Percentiles rank a stretch among this genome's conserved stretches.
Evolutionary conservation across 2,797 vertebrate genomes (phyloP).

Genomic region (Carduelis carduelis): DNA sequence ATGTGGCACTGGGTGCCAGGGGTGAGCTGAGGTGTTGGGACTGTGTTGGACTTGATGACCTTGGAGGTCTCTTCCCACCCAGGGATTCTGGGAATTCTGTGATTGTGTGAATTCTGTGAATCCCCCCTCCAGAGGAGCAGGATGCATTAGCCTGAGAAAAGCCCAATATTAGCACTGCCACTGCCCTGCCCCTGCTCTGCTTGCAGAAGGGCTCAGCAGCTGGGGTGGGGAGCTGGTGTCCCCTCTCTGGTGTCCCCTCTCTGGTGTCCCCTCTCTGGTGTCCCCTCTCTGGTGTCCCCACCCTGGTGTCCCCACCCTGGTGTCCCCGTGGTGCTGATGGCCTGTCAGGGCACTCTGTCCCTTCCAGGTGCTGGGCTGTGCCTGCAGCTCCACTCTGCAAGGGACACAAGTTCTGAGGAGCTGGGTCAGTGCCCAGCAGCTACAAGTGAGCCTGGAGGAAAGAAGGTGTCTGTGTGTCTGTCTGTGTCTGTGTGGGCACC

Average conservation of each 20-base stretch:
- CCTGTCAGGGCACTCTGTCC: neutral
- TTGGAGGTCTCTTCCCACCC: neutral
- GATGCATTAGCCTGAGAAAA: neutral
- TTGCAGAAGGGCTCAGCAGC: neutral
- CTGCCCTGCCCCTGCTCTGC: neutral
- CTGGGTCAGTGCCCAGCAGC: neutral
- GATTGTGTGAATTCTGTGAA: neutral
- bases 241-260: neutral
- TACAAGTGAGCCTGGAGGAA: neutral
- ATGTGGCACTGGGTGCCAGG: neutral
- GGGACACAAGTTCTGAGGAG: neutral
- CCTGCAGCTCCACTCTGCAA: neutral
- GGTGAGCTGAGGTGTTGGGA: fast-evolving
- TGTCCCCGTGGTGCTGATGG: neutral
- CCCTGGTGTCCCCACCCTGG: neutral
- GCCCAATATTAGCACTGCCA: neutral
- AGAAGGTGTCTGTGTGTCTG: neutral
- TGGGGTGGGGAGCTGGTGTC: neutral
- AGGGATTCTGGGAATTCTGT: neutral
- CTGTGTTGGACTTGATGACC: neutral
- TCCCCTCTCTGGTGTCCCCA: neutral
- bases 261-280: neutral
- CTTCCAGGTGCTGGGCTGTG: neutral
- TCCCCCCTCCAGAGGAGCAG: neutral
- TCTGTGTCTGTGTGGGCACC: neutral